Conservation (phyloP, 2,113 vertebrate species). For the Misgurnus mizolepis region DNA sequence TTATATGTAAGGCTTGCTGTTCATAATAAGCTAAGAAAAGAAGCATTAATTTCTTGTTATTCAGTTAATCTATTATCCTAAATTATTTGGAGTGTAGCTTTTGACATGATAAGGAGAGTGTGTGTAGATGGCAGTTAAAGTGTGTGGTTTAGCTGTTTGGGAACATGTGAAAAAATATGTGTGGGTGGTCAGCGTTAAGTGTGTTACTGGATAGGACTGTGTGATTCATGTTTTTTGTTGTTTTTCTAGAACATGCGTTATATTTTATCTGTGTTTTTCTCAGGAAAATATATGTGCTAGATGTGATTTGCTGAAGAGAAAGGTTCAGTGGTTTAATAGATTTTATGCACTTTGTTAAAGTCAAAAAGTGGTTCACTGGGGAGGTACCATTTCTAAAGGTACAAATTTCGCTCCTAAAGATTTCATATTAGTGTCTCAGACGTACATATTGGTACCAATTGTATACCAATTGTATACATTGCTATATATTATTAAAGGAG, state of each 20-base stretch:
- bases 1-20: neutral
- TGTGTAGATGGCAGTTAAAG: neutral
- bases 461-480: too few species aligned
- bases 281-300: neutral
- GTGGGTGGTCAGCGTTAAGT: conserved; percentile 28
- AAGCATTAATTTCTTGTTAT: neutral
- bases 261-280: neutral
- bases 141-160: conserved; percentile 16
- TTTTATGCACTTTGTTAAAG: too few species aligned
- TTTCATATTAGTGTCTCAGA: too few species aligned
- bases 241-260: neutral
- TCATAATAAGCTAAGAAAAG: neutral
- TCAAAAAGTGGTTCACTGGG: too few species aligned
- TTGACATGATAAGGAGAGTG: neutral
- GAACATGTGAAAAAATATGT: conserved; percentile 3
- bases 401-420: too few species aligned
- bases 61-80: neutral
- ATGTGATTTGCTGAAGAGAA: neutral
- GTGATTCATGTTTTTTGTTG: neutral
- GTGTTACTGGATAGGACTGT: conserved; percentile 2
- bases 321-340: too few species aligned
- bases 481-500: too few species aligned
- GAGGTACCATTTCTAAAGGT: too few species aligned
- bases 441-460: too few species aligned
- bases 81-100: neutral